Percentiles rank a stretch among this genome's conserved stretches.
Evolutionary conservation across 2,888 invertebrate species (phyloP).

Genomic region (Eupeodes luniger): DNA sequence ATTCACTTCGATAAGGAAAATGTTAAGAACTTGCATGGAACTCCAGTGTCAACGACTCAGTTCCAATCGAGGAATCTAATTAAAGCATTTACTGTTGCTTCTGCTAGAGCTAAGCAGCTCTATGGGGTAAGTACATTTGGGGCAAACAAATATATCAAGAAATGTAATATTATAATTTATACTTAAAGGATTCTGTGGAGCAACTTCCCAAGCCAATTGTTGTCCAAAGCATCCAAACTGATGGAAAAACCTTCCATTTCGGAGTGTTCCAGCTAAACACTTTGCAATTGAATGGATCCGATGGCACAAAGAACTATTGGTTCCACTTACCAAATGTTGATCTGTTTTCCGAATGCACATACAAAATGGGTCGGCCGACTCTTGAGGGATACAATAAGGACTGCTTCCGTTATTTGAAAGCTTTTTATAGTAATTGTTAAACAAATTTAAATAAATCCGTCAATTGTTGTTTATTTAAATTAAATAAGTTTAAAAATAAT

Average conservation of each 20-base stretch:
- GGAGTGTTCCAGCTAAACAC: conserved; percentile 94
- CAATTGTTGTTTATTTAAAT: not conserved
- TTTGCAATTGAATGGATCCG: conserved; percentile 87
- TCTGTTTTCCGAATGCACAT: conserved; percentile 88
- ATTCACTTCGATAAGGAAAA: conserved; percentile 88
- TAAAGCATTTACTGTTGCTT: conserved; percentile 91
- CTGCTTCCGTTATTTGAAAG: conserved; percentile 90
- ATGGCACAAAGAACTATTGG: conserved; percentile 90
- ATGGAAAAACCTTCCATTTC: conserved; percentile 91
- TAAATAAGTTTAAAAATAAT: not conserved
- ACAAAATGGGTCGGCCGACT: conserved; percentile 87
- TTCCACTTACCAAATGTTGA: conserved; percentile 88
- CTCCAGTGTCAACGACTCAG: conserved; percentile 88
- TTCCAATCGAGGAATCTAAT: conserved; percentile 89
- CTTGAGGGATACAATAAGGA: conserved; percentile 91
- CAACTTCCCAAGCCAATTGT: conserved; percentile 90
- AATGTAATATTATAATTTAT: not conserved
- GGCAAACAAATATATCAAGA: not conserved
- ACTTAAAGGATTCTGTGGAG: conserved; percentile 40
- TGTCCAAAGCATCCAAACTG: conserved; percentile 92
- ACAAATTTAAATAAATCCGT: not conserved
- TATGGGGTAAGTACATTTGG: conserved; percentile 37
- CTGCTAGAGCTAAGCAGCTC: conserved; percentile 89
- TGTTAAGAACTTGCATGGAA: conserved; percentile 89
- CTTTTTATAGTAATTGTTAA: conserved; percentile 89